A percentile compares a stretch with the other conserved stretches of the same genome.
Conservation (phyloP, 2,888 invertebrate genomes). For the Andrena hattorfiana region DNA sequence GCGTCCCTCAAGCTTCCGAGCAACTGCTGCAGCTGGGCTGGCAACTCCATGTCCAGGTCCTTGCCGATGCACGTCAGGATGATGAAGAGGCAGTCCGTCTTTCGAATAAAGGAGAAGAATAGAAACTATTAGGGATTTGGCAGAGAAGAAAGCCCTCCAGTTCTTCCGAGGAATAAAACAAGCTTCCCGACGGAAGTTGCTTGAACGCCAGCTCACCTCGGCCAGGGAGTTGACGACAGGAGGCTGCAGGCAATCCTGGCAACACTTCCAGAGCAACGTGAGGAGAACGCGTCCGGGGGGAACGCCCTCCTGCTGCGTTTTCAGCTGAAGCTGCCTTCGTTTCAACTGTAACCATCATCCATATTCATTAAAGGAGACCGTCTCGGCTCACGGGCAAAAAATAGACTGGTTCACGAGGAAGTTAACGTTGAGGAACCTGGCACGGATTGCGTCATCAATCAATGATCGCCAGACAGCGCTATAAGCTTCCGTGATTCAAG, state of each 20-base stretch:
- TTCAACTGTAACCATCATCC: conserved; percentile 87
- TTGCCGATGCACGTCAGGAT: conserved; percentile 95
- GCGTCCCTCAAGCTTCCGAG: conserved; percentile 93
- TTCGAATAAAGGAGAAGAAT: conserved; percentile 48
- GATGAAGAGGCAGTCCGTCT: conserved; percentile 96
- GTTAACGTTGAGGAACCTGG: background rate
- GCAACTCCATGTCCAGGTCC: conserved; percentile 93
- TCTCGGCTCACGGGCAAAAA: conserved; percentile 11
- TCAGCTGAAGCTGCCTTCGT: conserved; percentile 87
- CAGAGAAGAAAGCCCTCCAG: too few species aligned
- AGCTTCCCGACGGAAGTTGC: too few species aligned
- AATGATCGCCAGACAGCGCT: background rate
- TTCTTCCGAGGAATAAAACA: too few species aligned
- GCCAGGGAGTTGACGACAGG: conserved; percentile 91
- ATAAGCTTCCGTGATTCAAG: background rate
- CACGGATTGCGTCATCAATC: conserved; percentile 2
- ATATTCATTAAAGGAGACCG: conserved; percentile 39
- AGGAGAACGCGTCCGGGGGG: conserved; percentile 92
- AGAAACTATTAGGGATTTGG: background rate
- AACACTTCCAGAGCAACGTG: conserved; percentile 94
- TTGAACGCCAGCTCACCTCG: conserved; percentile 86
- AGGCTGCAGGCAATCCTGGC: conserved; percentile 94
- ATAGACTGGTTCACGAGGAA: conserved; percentile 2
- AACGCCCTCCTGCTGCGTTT: conserved; percentile 87
- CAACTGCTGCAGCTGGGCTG: conserved; percentile 92